Evolutionary conservation across 2,888 invertebrate genomes (phyloP).

Genomic region (Tenthredo distinguenda): DNA sequence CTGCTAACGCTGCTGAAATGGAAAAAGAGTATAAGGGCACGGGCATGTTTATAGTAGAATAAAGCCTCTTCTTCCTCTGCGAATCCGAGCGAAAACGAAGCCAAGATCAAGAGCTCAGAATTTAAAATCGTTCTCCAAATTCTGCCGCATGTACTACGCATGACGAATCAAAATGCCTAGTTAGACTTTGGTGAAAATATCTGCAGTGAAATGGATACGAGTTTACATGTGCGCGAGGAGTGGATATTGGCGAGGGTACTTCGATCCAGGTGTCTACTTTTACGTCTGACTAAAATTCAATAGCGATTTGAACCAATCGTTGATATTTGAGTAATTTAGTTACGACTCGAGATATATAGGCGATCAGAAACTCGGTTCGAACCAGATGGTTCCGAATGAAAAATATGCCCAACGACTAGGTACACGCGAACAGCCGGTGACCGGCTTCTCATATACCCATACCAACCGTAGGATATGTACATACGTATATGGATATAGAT

Average conservation of each 20-base stretch:
- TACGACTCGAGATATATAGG: background rate
- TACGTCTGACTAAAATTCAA: conserved; percentile 7
- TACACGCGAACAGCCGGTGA: conserved; percentile 40
- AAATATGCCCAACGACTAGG: conserved; percentile 38
- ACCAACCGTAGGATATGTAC: background rate
- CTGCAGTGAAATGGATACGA: background rate
- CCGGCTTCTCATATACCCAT: conserved; percentile 14
- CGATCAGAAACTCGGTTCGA: conserved; percentile 26
- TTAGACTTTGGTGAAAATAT: background rate
- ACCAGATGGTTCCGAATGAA: conserved; percentile 40
- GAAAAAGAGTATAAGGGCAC: background rate
- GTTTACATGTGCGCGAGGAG: background rate
- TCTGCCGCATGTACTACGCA: background rate
- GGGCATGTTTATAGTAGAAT: background rate
- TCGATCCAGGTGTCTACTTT: background rate
- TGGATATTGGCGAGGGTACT: background rate
- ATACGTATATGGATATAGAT: background rate
- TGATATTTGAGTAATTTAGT: conserved; percentile 28
- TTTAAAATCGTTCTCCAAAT: background rate
- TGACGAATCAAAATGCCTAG: background rate
- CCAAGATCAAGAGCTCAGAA: background rate
- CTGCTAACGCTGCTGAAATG: background rate
- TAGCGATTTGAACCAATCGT: background rate
- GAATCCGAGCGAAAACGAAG: background rate
- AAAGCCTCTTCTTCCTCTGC: background rate